A percentile compares a stretch with the other conserved stretches of the same genome.
These are phyloP conservation scores for Patella caerulea DNA, from an alignment of 2,888 invertebrate species.

Conservation along the genomic window DNA sequence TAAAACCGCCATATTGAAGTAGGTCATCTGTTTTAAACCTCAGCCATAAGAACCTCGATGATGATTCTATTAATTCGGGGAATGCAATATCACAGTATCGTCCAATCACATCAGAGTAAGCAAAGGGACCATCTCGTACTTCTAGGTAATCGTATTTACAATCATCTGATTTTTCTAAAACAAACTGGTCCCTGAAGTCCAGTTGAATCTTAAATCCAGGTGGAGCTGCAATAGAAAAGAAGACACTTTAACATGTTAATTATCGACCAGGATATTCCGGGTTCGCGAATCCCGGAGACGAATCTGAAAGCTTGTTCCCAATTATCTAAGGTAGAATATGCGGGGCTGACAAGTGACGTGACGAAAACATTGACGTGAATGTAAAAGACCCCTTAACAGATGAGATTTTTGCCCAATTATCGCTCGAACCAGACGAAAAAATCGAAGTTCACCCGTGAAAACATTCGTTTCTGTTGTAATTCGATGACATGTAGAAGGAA, in stretches of 20 bases:
- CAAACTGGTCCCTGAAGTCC: conserved; percentile 86
- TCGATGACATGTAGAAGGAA: no score
- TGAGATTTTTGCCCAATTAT: no score
- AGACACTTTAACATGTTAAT: background rate
- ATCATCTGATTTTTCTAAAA: conserved; percentile 79
- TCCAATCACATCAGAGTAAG: conserved; percentile 70
- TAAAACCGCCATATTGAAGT: conserved; percentile 85
- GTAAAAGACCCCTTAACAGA: no score
- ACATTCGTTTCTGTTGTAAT: no score
- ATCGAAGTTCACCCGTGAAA: no score
- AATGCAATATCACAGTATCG: conserved; percentile 81
- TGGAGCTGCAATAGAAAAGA: conserved; percentile 67
- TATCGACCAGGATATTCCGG: no score
- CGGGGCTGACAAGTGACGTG: no score
- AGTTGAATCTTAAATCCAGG: conserved; percentile 76
- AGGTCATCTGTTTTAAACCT: conserved; percentile 86
- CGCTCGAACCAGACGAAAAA: no score
- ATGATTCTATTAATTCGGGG: conserved; percentile 82
- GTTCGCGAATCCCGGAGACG: no score
- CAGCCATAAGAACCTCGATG: conserved; percentile 83
- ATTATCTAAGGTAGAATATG: no score
- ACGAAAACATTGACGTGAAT: no score
- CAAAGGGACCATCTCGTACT: conserved; percentile 84
- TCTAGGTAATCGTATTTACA: conserved; percentile 88
- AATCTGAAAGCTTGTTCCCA: no score